phyloP scores from a whole-genome alignment of 2,888 invertebrate species.

The Marasmarcha lunaedactyla region DNA sequence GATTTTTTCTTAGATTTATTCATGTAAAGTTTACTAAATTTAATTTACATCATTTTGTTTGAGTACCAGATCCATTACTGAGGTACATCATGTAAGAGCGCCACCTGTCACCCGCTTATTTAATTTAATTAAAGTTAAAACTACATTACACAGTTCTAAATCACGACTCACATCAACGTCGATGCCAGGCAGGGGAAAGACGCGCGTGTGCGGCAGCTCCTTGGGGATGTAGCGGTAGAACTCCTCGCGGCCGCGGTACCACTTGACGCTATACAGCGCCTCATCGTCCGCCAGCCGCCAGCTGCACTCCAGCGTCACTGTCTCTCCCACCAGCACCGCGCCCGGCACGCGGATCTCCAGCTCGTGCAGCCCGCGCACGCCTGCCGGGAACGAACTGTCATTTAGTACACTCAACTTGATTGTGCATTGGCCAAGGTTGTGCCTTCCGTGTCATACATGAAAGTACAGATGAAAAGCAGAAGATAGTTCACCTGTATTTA shows the following conservation, averaged over 20 bases:
- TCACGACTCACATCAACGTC: constrained; percentile 85
- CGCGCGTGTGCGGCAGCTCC: constrained; percentile 79
- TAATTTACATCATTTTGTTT: too few species aligned
- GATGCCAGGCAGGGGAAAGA: constrained; percentile 76
- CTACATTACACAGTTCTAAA: too few species aligned
- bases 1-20: too few species aligned
- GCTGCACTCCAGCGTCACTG: constrained; percentile 79
- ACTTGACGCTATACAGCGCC: constrained; percentile 82
- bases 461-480: too few species aligned
- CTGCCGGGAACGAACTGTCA: constrained; percentile 45
- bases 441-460: too few species aligned
- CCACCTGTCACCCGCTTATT: too few species aligned
- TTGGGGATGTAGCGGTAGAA: constrained; percentile 86
- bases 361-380: constrained; percentile 73
- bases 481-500: too few species aligned
- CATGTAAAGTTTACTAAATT: too few species aligned
- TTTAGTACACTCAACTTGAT: constrained; percentile 10
- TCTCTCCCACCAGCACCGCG: constrained; percentile 78
- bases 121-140: too few species aligned
- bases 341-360: constrained; percentile 78
- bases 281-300: constrained; percentile 80
- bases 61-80: too few species aligned
- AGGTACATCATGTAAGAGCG: too few species aligned
- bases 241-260: constrained; percentile 82
- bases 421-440: too few species aligned